phyloP scores from a whole-genome alignment of 2,888 invertebrate genomes.

The Notodonta dromedarius region DNA sequence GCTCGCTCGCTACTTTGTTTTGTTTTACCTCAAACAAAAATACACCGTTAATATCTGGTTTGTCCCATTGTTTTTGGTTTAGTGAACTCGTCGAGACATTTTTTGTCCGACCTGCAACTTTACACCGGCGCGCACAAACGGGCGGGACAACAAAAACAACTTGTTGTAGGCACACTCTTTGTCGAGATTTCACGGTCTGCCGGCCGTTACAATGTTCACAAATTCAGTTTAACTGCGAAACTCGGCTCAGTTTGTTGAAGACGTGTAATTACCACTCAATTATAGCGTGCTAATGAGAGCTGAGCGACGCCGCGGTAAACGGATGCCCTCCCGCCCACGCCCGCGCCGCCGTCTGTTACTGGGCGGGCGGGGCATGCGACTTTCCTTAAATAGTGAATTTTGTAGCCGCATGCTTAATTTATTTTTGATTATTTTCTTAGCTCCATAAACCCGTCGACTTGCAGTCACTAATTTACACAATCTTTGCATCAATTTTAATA shows the following conservation, averaged over 20 bases:
- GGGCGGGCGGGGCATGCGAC: slow-evolving; percentile 2
- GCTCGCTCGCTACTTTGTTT: slow-evolving; percentile 15
- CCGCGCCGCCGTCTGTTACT: slow-evolving; percentile 3
- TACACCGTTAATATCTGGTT: slow-evolving; percentile 51
- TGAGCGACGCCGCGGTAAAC: slow-evolving; percentile 6
- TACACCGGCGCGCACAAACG: slow-evolving; percentile 45
- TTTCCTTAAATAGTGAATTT: slow-evolving; percentile 14
- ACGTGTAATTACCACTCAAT: slow-evolving; percentile 18
- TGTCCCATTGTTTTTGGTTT: slow-evolving; percentile 61
- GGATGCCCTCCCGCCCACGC: not conserved
- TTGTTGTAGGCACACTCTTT: slow-evolving; percentile 51
- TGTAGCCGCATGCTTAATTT: slow-evolving; percentile 2
- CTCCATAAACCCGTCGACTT: slow-evolving; percentile 4
- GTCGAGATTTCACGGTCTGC: slow-evolving; percentile 64
- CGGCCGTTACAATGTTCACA: slow-evolving; percentile 38
- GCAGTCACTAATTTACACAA: slow-evolving; percentile 14
- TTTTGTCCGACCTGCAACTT: slow-evolving; percentile 47
- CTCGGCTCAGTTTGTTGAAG: slow-evolving; percentile 9
- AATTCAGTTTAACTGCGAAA: slow-evolving; percentile 27
- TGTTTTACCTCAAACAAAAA: slow-evolving; percentile 32
- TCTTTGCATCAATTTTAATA: not conserved
- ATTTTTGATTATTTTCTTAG: not conserved
- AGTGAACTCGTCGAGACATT: slow-evolving; percentile 52
- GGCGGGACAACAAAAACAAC: slow-evolving; percentile 48
- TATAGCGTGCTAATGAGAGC: slow-evolving; percentile 15